These are phyloP conservation scores for Sinocyclocheilus rhinocerous DNA, from an alignment of 2,113 vertebrate genomes.

Conservation along the genomic window DNA sequence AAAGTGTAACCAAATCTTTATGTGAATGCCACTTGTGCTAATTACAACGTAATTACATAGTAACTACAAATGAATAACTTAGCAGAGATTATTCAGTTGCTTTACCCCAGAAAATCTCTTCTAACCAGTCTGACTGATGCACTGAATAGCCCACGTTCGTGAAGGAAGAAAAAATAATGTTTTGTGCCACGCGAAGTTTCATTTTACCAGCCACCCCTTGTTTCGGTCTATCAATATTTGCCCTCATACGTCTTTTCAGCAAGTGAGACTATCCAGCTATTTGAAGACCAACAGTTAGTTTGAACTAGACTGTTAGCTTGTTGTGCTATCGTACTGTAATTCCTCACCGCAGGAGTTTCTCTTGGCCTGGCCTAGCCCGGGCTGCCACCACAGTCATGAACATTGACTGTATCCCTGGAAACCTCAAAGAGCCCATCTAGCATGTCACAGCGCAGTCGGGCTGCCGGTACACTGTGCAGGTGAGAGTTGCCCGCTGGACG, in stretches of 20 bases:
- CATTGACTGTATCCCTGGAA: conserved; percentile 53
- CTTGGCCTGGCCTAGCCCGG: conserved; percentile 44
- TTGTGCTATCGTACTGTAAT: conserved; percentile 54
- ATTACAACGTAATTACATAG: background rate
- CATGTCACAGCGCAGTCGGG: conserved; percentile 49
- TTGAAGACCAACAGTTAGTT: conserved; percentile 41
- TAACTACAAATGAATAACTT: background rate
- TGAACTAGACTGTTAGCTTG: conserved; percentile 54
- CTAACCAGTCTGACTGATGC: background rate
- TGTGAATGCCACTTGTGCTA: background rate
- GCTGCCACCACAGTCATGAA: conserved; percentile 29
- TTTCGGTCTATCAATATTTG: conserved; percentile 53
- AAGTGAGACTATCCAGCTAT: conserved; percentile 39
- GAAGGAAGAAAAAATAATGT: background rate
- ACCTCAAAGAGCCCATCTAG: conserved; percentile 63
- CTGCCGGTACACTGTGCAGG: conserved; percentile 85
- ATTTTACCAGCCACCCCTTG: conserved; percentile 36
- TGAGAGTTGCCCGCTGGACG: conserved; percentile 76
- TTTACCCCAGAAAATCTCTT: background rate
- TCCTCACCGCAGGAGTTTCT: conserved; percentile 52
- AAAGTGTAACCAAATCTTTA: no score
- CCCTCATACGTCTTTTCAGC: conserved; percentile 38
- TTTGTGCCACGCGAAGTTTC: conserved; percentile 13
- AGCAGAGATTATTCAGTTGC: background rate
- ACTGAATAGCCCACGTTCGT: background rate